These are phyloP conservation scores for Sebastes cheni DNA, from an alignment of 2,797 vertebrate genomes.

Conservation along the genomic window DNA sequence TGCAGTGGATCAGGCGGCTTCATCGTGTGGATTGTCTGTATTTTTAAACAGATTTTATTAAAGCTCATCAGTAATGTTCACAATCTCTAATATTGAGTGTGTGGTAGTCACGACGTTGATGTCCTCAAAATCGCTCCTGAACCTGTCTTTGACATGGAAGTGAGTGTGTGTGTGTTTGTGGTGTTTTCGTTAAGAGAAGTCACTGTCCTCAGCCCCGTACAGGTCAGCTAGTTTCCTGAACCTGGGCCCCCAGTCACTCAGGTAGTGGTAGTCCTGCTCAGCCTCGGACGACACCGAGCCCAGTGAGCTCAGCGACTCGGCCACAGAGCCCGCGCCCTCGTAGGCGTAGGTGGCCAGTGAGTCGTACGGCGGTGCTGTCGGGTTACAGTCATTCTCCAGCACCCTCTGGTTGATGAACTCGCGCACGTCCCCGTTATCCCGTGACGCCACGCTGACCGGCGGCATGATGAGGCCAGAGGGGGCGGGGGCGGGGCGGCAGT, in stretches of 20 bases:
- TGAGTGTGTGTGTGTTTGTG: not conserved
- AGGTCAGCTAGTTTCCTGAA: conserved; percentile 95
- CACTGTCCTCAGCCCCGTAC: conserved; percentile 90
- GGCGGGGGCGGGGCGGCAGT: conserved; percentile 68
- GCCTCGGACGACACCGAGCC: conserved; percentile 88
- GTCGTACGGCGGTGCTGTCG: conserved; percentile 92
- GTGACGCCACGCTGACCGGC: conserved; percentile 64
- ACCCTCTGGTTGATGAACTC: conserved; percentile 95
- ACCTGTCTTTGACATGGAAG: not conserved
- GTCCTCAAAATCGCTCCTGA: not conserved
- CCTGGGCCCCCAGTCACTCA: conserved; percentile 95
- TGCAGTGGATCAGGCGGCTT: not conserved
- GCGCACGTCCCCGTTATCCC: conserved; percentile 90
- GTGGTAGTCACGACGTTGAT: not conserved
- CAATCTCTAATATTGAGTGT: not conserved
- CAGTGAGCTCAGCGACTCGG: conserved; percentile 93
- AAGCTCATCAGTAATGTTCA: conserved; percentile 12
- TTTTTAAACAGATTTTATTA: conserved; percentile 10
- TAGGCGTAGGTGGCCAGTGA: conserved; percentile 95
- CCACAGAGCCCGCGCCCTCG: conserved; percentile 92
- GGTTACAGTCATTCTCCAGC: conserved; percentile 90
- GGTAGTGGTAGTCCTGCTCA: conserved; percentile 95
- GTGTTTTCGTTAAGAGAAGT: conserved; percentile 86
- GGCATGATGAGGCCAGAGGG: conserved; percentile 74
- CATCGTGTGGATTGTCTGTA: not conserved